phyloP scores from a whole-genome alignment of 2,113 vertebrate species.

The Psettodes erumei region DNA sequence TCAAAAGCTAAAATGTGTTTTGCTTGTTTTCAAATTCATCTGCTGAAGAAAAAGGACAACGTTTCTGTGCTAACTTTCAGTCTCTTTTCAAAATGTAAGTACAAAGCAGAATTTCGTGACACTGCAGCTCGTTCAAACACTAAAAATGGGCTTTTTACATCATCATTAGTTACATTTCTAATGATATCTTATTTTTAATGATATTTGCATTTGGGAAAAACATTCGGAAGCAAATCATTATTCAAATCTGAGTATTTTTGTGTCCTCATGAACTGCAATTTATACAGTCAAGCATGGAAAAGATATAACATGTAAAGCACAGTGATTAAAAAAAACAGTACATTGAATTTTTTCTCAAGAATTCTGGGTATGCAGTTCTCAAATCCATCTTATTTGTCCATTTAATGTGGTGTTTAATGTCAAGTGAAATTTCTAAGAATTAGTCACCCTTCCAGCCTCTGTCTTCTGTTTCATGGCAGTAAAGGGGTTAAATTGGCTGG shows the following conservation, averaged over 20 bases:
- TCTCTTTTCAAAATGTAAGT: neutral
- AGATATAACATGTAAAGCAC: neutral
- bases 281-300: neutral
- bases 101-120: too few relatives aligned
- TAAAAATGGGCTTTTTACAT: neutral
- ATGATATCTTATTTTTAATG: too few relatives aligned
- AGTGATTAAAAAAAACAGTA: too few relatives aligned
- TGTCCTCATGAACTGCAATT: neutral
- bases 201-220: neutral
- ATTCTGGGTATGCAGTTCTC: neutral
- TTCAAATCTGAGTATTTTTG: neutral
- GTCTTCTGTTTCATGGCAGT: constrained; percentile 3
- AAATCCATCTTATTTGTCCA: neutral
- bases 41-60: neutral
- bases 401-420: neutral
- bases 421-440: neutral
- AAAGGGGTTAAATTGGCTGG: neutral
- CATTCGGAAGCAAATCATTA: neutral
- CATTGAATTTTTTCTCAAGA: neutral
- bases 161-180: too few relatives aligned
- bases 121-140: neutral
- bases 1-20: neutral
- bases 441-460: neutral
- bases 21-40: neutral
- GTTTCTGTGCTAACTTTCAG: neutral